Evolutionary conservation across 2,797 vertebrate species (phyloP).

Genomic region (Tapirus indicus): DNA sequence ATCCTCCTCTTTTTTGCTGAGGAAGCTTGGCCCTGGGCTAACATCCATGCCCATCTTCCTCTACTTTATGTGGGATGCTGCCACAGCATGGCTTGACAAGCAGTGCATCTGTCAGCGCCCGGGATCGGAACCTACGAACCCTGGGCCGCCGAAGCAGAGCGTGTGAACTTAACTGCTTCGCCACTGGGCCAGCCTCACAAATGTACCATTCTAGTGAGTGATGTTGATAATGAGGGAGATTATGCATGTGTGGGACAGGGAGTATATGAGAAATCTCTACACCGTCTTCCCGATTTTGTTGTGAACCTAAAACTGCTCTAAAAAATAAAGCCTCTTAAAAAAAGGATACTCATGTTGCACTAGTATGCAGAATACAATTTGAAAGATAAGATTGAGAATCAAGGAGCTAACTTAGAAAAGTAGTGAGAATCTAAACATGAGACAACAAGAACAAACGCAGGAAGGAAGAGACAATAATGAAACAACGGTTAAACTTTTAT

Average conservation of each 20-base stretch:
- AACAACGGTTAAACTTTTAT: neutral
- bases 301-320: neutral
- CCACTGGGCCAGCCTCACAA: neutral
- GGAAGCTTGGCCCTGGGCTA: no score
- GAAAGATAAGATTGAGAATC: neutral
- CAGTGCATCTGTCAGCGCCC: no score
- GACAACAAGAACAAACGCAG: neutral
- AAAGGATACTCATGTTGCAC: neutral
- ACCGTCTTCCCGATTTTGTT: neutral
- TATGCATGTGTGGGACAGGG: neutral
- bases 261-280: neutral
- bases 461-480: neutral
- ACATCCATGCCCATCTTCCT: no score
- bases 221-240: neutral
- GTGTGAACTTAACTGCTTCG: no score
- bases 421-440: neutral
- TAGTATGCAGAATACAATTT: neutral
- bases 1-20: no score
- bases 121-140: no score
- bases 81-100: no score
- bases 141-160: no score
- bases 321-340: neutral
- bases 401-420: neutral
- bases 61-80: no score
- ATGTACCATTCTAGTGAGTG: neutral